Evolutionary conservation across 2,113 vertebrate species (phyloP).

Genomic region (Oreochromis aureus): DNA sequence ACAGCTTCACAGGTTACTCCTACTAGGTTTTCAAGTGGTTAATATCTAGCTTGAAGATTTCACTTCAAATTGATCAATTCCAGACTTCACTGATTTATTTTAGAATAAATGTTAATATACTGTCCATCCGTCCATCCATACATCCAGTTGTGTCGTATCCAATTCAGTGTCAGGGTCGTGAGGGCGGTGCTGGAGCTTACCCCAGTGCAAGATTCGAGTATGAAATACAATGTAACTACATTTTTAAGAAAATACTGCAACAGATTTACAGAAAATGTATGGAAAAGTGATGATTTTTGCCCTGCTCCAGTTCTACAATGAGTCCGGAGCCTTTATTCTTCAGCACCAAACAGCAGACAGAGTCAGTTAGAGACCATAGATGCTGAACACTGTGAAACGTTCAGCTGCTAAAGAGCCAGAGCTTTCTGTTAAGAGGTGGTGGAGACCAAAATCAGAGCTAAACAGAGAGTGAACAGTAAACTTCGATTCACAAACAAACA

Average conservation of each 20-base stretch:
- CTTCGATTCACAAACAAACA: background rate
- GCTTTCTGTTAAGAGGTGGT: background rate
- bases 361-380: background rate
- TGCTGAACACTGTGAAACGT: background rate
- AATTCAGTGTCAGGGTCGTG: background rate
- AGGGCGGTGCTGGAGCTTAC: background rate
- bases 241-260: background rate
- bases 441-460: background rate
- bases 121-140: background rate
- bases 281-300: background rate
- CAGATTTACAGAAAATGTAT: background rate
- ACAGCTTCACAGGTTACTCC: background rate
- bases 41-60: background rate
- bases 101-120: background rate
- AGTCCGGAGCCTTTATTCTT: background rate
- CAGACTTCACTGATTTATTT: background rate
- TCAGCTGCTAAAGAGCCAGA: background rate
- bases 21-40: background rate
- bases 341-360: background rate
- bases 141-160: background rate
- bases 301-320: background rate
- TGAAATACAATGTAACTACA: background rate
- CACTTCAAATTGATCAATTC: background rate
- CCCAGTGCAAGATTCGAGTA: background rate
- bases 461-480: background rate